Evolutionary conservation across 2,888 invertebrate species (phyloP), one percentile per base, ranked within the genome.

Genomic region (Cepaea hortensis): DNA sequence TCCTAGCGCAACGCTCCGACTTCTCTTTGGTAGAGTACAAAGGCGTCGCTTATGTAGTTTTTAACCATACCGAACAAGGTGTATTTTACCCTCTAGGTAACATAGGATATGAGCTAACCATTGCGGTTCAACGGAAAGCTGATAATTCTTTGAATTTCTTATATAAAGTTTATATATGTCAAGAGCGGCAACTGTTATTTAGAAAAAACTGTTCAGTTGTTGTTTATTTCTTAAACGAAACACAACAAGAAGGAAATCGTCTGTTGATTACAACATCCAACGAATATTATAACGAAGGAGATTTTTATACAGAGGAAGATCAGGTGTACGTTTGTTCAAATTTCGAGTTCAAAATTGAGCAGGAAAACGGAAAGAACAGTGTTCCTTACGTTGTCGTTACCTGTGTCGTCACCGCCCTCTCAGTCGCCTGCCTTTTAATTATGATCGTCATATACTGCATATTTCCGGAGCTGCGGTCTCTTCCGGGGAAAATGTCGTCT

Each of bases 401-500:
- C 20, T 55, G 55, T 50, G 35, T 73, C 7, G 80, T 55, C 5
- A 80, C 85, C 20, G 13, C 6, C 3, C 15, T 50, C 35, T 65
- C 84, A 11, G 35, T 77, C 13, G 0, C 55, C 4, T 80, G 80
- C 61, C 72, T 85, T 0, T 6, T 81, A 0, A 4, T 61, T 5
- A 81, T 81, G 81, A 50, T 85, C 3, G 5, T 85, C 3, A 4
- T 85, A 3, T 85, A 85, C 46, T 73, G 62, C n/a, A 46, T 62
- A 20, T 76, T 85, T 46, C 81, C 85, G 7, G 75, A 81, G 65
- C 72, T 85, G 5, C 48, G 81, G 3, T 81, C 20, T 20, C 48
- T 85, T 13, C 85, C 85, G 3, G 85, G 85, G 13, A 81, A 81
- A 50, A 55, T 85, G 75, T 81, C 75, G 5, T 76, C 85, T 13